A percentile compares a stretch with the other conserved stretches of the same genome.
Evolutionary conservation across 2,888 invertebrate genomes (phyloP).

Genomic region (Dorcus parallelipipedus): DNA sequence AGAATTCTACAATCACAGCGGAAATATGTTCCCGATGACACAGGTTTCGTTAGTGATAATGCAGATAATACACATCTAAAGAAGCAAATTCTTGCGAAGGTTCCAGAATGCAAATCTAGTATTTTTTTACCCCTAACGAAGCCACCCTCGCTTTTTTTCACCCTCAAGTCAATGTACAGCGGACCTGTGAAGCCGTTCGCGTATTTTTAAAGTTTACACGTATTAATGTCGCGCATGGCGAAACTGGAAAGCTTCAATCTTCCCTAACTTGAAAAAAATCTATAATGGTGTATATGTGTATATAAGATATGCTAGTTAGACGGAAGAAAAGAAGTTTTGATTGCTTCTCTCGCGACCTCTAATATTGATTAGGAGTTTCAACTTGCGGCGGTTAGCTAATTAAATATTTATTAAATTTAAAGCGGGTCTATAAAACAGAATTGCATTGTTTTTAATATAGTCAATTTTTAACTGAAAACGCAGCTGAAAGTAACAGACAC

Average conservation of each 20-base stretch:
- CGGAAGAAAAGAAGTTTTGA: conserved; percentile 49
- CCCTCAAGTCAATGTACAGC: conserved; percentile 47
- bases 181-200: conserved; percentile 33
- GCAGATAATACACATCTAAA: conserved; percentile 13
- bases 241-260: conserved; percentile 41
- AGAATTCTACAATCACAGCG: not conserved
- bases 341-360: conserved; percentile 38
- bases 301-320: conserved; percentile 51
- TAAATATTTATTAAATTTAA: no score
- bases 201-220: conserved; percentile 29
- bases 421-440: no score
- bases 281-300: conserved; percentile 51
- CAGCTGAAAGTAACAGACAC: no score
- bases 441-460: no score
- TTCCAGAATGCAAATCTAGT: conserved; percentile 50
- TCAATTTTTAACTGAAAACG: no score
- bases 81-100: conserved; percentile 39
- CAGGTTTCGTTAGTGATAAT: conserved; percentile 7
- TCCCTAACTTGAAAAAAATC: conserved; percentile 50
- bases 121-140: conserved; percentile 51
- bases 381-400: not conserved
- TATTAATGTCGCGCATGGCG: conserved; percentile 34
- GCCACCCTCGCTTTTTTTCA: conserved; percentile 51
- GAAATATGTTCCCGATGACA: not conserved
- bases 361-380: conserved; percentile 25